Percentiles rank a stretch among this genome's conserved stretches.
Evolutionary conservation across 2,797 vertebrate species (phyloP).

Genomic region (Graptemys geographica): DNA sequence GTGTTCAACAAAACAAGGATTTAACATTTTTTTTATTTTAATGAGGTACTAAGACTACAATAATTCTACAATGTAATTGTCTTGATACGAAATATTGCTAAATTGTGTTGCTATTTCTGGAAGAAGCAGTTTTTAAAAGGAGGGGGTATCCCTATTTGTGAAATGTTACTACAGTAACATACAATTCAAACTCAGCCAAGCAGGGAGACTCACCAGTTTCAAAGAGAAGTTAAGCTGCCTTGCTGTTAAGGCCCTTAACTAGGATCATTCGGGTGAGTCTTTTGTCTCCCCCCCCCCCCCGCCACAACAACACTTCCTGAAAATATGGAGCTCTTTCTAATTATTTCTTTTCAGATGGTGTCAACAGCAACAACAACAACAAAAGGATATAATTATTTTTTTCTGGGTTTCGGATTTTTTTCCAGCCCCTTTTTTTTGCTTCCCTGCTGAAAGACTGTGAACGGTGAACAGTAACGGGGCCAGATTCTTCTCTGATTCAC

Average conservation of each 20-base stretch:
- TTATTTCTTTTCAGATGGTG: slow-evolving; percentile 67
- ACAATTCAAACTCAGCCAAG: slow-evolving; percentile 80
- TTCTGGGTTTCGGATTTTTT: slow-evolving; percentile 5
- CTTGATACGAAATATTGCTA: slow-evolving; percentile 83
- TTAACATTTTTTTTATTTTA: slow-evolving; percentile 85
- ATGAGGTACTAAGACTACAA: slow-evolving; percentile 85
- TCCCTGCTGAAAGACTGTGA: not conserved
- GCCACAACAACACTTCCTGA: not conserved
- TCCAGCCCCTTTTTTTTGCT: not conserved
- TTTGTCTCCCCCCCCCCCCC: slow-evolving; percentile 24
- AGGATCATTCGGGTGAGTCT: slow-evolving; percentile 79
- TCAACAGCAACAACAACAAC: slow-evolving; percentile 28
- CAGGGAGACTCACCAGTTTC: slow-evolving; percentile 77
- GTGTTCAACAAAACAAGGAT: slow-evolving; percentile 86
- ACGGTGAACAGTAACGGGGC: slow-evolving; percentile 6
- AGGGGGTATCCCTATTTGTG: slow-evolving; percentile 79
- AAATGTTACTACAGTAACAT: slow-evolving; percentile 78
- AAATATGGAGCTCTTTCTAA: slow-evolving; percentile 70
- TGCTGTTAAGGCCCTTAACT: slow-evolving; percentile 80
- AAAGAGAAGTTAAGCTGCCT: slow-evolving; percentile 72
- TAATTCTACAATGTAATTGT: slow-evolving; percentile 85
- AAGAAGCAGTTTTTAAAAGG: slow-evolving; percentile 73
- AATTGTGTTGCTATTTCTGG: slow-evolving; percentile 81
- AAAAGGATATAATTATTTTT: slow-evolving; percentile 8
- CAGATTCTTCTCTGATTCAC: not conserved